Evolutionary conservation across 2,797 vertebrate genomes (phyloP).

Genomic region (Chelon labrosus): DNA sequence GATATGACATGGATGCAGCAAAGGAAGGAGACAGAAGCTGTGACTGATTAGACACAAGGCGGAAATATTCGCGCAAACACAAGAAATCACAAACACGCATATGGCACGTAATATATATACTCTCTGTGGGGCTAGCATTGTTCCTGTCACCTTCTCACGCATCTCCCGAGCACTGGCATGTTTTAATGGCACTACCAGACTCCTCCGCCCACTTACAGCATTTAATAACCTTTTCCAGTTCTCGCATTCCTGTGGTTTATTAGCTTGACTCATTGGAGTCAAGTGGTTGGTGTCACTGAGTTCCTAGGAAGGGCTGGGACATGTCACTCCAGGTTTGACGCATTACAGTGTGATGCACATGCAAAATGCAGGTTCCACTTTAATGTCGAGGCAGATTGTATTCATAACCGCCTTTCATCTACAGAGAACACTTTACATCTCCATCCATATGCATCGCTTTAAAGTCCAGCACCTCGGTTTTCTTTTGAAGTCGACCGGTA

Average conservation of each 20-base stretch:
- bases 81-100: background rate
- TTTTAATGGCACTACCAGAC: conserved; percentile 22
- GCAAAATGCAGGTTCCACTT: background rate
- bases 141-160: background rate
- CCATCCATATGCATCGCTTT: conserved; percentile 60
- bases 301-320: conserved; percentile 21
- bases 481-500: conserved; percentile 57
- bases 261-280: conserved; percentile 65
- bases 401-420: conserved; percentile 37
- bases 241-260: conserved; percentile 50
- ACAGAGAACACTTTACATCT: conserved; percentile 44
- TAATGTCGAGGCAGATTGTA: conserved; percentile 29
- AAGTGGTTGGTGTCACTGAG: conserved; percentile 44
- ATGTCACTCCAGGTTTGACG: background rate
- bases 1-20: conserved; percentile 21
- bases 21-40: conserved; percentile 17
- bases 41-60: conserved; percentile 24
- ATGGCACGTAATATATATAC: background rate
- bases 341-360: background rate
- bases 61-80: conserved; percentile 14
- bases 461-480: conserved; percentile 41
- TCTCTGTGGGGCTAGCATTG: background rate
- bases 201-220: conserved; percentile 28
- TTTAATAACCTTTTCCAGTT: conserved; percentile 13
- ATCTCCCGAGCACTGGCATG: background rate